Evolutionary conservation across 1,140 invertebrate species (phyloP), one percentile per base, ranked within the genome.

Genomic region (Lycorma delicatula): DNA sequence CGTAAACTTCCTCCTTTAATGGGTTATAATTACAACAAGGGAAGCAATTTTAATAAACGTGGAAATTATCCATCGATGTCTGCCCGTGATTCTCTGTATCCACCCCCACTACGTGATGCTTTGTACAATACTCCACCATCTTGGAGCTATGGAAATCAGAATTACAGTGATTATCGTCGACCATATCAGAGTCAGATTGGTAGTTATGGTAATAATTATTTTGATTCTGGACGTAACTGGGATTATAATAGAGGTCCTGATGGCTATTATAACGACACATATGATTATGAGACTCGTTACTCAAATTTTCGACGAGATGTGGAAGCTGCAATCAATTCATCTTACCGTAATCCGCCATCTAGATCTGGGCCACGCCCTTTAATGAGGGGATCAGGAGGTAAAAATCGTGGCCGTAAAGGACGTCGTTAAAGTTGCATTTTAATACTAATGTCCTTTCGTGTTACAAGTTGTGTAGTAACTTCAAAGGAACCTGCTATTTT

Each of bases 251-350:
- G 4, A 34, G 6, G 36, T 18, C 27, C 9, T 23, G 1, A 12
- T 26, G n/a, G n/a, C n/a, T n/a, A n/a, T n/a, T n/a, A n/a, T n/a
- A 25, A 26, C 22, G 22, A 44, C 34, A 38, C 23, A 25, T 18
- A 41, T 13, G 22, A 41, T 13, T 25, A 44, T 29, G 22, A 59
- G 27, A 58, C 58, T 12, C 50, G 63, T 16, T 64, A 62, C 29
- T 61, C 57, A 6, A 59, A 60, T 38, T 64, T 64, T 34, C 31
- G 58, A 1, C 28, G 63, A 12, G 63, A 64, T 48, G 50, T 64
- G 3, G 58, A 59, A 50, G 60, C 62, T 52, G 57, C 63, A 12
- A 58, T 63, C n/a, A 52, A 63, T 22, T 44, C 41, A 22, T 44
- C n/a, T n/a, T n/a, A n/a, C n/a, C n/a, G n/a, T n/a, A n/a, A n/a